Conservation (phyloP, 2,113 vertebrate genomes). For the Amphiprion percula region DNA sequence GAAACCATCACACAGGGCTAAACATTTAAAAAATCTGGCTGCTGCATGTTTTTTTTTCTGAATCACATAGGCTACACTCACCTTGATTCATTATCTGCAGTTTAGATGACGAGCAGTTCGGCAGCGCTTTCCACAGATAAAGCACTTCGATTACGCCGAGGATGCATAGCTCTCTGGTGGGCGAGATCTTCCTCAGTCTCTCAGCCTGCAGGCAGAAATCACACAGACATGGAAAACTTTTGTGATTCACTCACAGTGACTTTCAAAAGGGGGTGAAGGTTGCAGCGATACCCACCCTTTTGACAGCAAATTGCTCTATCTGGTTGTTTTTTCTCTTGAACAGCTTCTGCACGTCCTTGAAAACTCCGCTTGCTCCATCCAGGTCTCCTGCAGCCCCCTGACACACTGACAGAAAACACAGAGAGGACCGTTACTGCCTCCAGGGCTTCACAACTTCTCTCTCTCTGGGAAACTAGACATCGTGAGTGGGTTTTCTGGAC, state of each 20-base stretch:
- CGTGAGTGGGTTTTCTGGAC: too few relatives aligned
- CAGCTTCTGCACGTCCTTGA: constrained; percentile 96
- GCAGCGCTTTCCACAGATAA: constrained; percentile 98
- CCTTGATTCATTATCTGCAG: constrained; percentile 98
- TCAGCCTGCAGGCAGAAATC: constrained; percentile 88
- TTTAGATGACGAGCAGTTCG: constrained; percentile 94
- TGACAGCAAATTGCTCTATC: constrained; percentile 98
- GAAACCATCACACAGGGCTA: background rate
- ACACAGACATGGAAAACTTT: constrained; percentile 8
- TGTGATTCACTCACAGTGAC: background rate
- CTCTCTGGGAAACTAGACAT: too few relatives aligned
- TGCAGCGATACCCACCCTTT: constrained; percentile 87
- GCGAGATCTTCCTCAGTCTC: constrained; percentile 90
- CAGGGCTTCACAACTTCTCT: too few relatives aligned
- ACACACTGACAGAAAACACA: constrained; percentile 85
- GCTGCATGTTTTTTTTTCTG: background rate
- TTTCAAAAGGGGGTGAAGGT: background rate
- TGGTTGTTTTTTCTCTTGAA: constrained; percentile 99
- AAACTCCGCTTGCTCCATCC: constrained; percentile 90
- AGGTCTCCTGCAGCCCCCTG: constrained; percentile 95
- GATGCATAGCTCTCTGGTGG: constrained; percentile 92
- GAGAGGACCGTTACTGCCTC: background rate
- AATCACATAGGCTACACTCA: constrained; percentile 57
- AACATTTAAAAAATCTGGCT: background rate
- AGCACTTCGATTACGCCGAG: constrained; percentile 95